Evolutionary conservation across 2,888 invertebrate species (phyloP), one percentile per base, ranked within the genome.

Genomic region (Lydus trimaculatus): DNA sequence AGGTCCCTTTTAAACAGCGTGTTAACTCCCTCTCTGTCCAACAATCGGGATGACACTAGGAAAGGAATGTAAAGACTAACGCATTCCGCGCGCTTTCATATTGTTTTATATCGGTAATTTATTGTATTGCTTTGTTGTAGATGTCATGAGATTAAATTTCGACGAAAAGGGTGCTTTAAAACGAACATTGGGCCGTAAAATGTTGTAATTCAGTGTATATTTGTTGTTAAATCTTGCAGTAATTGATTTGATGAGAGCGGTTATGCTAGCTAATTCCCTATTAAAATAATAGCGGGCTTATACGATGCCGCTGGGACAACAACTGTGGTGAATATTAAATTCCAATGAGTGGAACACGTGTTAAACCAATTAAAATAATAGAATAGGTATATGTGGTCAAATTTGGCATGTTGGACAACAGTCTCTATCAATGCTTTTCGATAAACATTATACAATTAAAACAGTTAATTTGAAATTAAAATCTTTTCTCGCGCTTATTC

Each of bases 71-170:
- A 81, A 83, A 83, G 83, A 82, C 83, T 81, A 79, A 76, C 82
- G 81, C 81, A 81, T 83, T 83, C 82, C 82, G 73, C 76, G 73
- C 82, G 80, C 80, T 83, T 82, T 83, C 82, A 82, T 84, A 84
- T 84, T 84, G 83, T 84, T 84, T 84, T 84, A 84, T 84, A 84
- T 84, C 81, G 82, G 82, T 84, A 84, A 84, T 84, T 84, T 83
- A 84, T 84, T 81, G 84, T 83, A 84, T 83, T 80, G 82, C 83
- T 83, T 84, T 84, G 84, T 83, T 82, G 79, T 78, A 81, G 82
- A 82, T 79, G 82, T 82, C 82, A 80, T 75, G 79, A 81, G 80
- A 83, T 84, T 83, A 82, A 84, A 84, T 80, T 83, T 80, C 76
- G 73, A 72, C 72, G 74, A 75, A 74, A 76, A 79, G 78, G 79